Evolutionary conservation across 2,888 invertebrate species (phyloP).

Genomic region (Calliopum simillimum): DNA sequence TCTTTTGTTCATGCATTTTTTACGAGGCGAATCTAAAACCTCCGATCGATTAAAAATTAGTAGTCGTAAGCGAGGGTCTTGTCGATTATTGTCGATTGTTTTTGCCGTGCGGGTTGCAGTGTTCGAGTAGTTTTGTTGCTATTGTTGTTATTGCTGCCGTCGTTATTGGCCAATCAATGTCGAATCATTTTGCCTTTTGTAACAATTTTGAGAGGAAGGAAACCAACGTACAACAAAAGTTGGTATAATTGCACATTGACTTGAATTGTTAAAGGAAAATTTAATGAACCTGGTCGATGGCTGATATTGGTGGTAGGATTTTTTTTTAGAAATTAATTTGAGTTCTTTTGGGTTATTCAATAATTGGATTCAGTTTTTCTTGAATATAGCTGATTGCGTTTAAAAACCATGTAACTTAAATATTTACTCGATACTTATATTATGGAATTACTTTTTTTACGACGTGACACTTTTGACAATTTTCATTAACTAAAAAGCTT

Average conservation of each 20-base stretch:
- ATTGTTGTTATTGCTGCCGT: neutral
- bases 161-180: constrained; percentile 6
- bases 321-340: no score
- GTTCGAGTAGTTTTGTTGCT: constrained; percentile 7
- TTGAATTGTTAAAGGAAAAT: no score
- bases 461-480: no score
- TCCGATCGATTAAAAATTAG: constrained; percentile 36
- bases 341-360: no score
- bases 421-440: no score
- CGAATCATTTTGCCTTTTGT: constrained; percentile 6
- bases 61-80: constrained; percentile 17
- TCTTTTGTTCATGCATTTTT: constrained; percentile 26
- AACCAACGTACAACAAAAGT: neutral
- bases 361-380: no score
- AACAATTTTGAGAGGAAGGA: neutral
- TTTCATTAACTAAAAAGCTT: no score
- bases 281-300: no score
- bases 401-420: no score
- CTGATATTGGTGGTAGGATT: no score
- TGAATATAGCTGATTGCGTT: no score
- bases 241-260: neutral
- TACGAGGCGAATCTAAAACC: constrained; percentile 16
- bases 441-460: no score
- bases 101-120: neutral
- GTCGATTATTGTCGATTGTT: constrained; percentile 20